Conservation (phyloP, 2,888 invertebrate genomes). For the Drosophila setosimentum region DNA sequence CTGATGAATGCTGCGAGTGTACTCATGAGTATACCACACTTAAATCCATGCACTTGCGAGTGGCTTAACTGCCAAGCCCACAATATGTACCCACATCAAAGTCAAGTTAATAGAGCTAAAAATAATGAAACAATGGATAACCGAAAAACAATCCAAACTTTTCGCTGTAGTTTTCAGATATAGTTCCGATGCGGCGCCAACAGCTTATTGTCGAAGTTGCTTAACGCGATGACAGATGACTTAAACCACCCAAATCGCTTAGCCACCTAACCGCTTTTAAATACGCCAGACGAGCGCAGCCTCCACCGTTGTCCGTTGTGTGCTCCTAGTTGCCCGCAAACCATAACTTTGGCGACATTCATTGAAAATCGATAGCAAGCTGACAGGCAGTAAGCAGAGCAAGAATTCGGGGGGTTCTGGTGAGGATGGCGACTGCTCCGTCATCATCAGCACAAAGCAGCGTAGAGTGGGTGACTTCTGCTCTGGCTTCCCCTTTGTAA, state of each 20-base stretch:
- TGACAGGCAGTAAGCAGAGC: slow-evolving; percentile 13
- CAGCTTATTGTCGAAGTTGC: slow-evolving; percentile 5
- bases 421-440: slow-evolving; percentile 16
- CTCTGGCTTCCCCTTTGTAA: neutral
- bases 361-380: slow-evolving; percentile 65
- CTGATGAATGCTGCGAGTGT: neutral
- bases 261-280: slow-evolving; percentile 7
- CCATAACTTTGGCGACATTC: slow-evolving; percentile 25
- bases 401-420: neutral
- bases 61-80: neutral
- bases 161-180: neutral
- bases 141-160: slow-evolving; percentile 20
- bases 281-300: slow-evolving; percentile 18
- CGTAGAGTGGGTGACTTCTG: slow-evolving; percentile 37
- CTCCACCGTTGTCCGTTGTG: neutral
- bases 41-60: neutral
- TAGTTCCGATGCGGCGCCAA: neutral
- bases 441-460: slow-evolving; percentile 54
- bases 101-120: neutral
- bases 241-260: slow-evolving; percentile 33
- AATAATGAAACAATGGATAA: slow-evolving; percentile 3
- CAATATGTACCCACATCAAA: neutral
- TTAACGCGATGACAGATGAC: slow-evolving; percentile 27
- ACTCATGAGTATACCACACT: neutral
- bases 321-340: neutral